Evolutionary conservation across 2,888 invertebrate genomes (phyloP), one percentile per base, ranked within the genome.

Genomic region (Timema cristinae): DNA sequence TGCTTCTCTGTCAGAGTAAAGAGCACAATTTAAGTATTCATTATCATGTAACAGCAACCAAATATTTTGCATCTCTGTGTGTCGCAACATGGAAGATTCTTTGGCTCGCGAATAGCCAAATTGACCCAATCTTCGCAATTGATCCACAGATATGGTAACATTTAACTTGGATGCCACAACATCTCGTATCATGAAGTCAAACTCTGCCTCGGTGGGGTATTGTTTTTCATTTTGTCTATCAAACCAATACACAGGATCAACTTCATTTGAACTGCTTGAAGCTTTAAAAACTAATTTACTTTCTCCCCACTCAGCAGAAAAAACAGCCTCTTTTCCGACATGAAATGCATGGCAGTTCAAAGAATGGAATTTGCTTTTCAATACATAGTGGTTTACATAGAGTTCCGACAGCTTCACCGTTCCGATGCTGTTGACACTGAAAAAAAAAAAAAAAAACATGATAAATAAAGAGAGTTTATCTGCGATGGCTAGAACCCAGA

Each of bases 11-110:
- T 87, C 86, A 52, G 86, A 84, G 80, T 87, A 88, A 68, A 89
- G 80, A 66, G 85, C 82, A 52, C 88, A 84, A 67, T 89, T 82
- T 5, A 90, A 79, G 80, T 89, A 91, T 79, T 91, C 91, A 79
- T 88, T 87, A 77, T 90, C 88, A 78, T 89, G 87, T 1, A 89
- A 78, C 48, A 91, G 81, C 59, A 85, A 81, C 89, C 89, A 89
- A 7, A 89, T 80, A 78, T 87, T 87, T 74, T 86, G 85, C 84
- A 88, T 87, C 79, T 88, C 88, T 47, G 63, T 50, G 7, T 70
- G 72, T 50, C 73, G 69, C 16, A 70, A 63, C 51, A 70, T 52
- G n/a, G 73, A 73, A 13, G 67, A 67, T 54, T 71, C 71, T 52
- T 68, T 69, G 13, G 72, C 68, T 61, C 48, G 69, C 2, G 75